Evolutionary conservation across 2,888 invertebrate genomes (phyloP).

Genomic region (Lottia gigantea): DNA sequence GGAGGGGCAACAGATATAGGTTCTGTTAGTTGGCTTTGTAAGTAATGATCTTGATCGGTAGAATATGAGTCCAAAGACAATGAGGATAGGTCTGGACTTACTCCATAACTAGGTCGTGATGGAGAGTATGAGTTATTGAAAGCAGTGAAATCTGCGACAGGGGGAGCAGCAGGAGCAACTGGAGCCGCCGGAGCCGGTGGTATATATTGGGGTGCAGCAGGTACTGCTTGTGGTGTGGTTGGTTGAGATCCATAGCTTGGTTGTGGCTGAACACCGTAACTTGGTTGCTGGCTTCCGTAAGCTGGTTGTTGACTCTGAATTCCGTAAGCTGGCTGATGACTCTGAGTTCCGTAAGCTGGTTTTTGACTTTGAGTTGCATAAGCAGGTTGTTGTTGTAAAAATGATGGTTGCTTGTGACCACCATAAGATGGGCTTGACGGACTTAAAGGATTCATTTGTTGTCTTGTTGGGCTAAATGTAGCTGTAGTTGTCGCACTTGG

Average conservation of each 20-base stretch:
- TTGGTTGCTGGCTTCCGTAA: conserved; percentile 26
- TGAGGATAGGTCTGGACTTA: conserved; percentile 16
- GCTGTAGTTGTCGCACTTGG: conserved; percentile 10
- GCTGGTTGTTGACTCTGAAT: conserved; percentile 13
- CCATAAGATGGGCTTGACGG: conserved; percentile 19
- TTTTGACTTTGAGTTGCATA: conserved; percentile 23
- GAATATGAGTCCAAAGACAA: conserved; percentile 10
- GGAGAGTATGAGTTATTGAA: conserved; percentile 6
- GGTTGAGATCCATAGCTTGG: background rate
- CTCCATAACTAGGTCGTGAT: conserved; percentile 17
- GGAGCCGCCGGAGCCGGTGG: conserved; percentile 3
- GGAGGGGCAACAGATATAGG: conserved; percentile 24
- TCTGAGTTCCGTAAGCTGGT: conserved; percentile 13
- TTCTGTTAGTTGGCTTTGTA: conserved; percentile 4
- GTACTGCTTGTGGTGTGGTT: background rate
- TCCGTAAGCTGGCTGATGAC: conserved; percentile 27
- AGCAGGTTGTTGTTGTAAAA: conserved; percentile 21
- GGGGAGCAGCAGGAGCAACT: conserved; percentile 14
- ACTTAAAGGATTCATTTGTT: conserved; percentile 11
- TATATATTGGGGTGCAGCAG: conserved; percentile 6
- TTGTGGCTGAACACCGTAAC: conserved; percentile 18
- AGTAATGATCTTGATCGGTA: background rate
- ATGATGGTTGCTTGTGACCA: conserved; percentile 26
- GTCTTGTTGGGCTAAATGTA: background rate
- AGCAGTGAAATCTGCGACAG: background rate